Evolutionary conservation across 64 coral and sea anemone genomes (phyloP).

Genomic region (Montipora cactus): DNA sequence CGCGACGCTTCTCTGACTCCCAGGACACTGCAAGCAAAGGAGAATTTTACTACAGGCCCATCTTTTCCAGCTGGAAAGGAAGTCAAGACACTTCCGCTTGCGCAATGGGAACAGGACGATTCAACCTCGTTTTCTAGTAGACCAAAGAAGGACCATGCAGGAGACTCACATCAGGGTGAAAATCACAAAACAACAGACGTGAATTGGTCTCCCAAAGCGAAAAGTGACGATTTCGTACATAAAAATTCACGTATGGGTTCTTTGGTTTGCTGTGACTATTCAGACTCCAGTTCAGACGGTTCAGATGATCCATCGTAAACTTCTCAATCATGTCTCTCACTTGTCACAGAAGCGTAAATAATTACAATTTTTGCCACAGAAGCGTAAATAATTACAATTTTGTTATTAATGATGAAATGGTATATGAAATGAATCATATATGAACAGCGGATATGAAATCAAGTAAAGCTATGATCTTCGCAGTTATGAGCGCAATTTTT

Average conservation of each 20-base stretch:
- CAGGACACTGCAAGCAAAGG: not conserved
- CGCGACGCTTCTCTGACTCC: not conserved
- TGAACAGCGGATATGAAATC: too few species aligned
- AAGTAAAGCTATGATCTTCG: too few species aligned
- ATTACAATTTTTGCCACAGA: too few species aligned
- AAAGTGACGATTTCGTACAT: not conserved
- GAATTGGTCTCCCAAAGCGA: not conserved
- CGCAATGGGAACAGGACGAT: not conserved
- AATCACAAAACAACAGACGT: not conserved
- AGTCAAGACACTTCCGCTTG: not conserved
- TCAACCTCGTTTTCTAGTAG: not conserved
- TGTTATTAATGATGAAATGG: too few species aligned
- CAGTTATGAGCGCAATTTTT: too few species aligned
- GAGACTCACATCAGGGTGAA: not conserved
- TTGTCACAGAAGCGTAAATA: too few species aligned
- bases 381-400: too few species aligned
- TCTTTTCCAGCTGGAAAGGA: not conserved
- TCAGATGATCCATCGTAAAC: not conserved
- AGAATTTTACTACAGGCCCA: not conserved
- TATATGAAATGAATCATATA: too few species aligned
- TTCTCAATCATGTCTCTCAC: too few species aligned
- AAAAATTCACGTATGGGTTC: not conserved
- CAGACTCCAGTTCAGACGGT: slow-evolving; percentile 28
- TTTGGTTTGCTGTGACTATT: slow-evolving; percentile 27
- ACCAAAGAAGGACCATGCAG: too few species aligned